phyloP scores from a whole-genome alignment of 2,797 vertebrate genomes.

The Yasuhikotakia modesta region DNA sequence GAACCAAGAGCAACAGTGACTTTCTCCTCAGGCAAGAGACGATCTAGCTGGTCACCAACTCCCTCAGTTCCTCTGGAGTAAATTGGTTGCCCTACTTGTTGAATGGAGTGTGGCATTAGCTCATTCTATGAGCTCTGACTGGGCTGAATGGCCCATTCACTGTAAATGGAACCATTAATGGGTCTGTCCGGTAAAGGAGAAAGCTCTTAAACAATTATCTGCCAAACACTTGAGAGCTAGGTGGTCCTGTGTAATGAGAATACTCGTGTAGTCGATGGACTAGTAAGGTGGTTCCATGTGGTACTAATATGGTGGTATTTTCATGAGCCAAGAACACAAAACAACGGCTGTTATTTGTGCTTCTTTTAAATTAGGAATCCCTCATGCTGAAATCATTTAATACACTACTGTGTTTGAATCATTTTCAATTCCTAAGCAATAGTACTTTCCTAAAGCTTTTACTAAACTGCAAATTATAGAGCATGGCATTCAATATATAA shows the following conservation, averaged over 20 bases:
- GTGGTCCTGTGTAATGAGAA: constrained; percentile 45
- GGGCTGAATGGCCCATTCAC: constrained; percentile 64
- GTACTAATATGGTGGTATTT: no score
- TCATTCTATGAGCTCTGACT: constrained; percentile 66
- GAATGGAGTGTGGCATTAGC: constrained; percentile 63
- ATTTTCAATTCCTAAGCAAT: no score
- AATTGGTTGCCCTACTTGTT: constrained; percentile 38
- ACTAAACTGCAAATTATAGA: no score
- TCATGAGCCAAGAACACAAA: neutral
- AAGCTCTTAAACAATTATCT: constrained; percentile 67
- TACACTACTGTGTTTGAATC: neutral
- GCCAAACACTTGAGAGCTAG: constrained; percentile 60
- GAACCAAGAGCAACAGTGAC: constrained; percentile 47
- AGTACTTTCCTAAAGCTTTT: no score
- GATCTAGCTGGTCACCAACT: constrained; percentile 2
- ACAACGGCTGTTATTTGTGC: constrained; percentile 9
- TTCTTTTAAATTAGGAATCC: neutral
- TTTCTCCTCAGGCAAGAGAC: constrained; percentile 22
- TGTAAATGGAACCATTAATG: constrained; percentile 68
- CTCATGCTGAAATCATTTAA: constrained; percentile 9
- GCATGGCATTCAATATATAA: neutral
- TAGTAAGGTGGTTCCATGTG: constrained; percentile 3
- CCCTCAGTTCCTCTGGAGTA: constrained; percentile 5
- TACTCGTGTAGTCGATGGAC: neutral
- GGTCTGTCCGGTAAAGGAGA: constrained; percentile 59